Conservation (phyloP, 1,140 invertebrate genomes). For the Apis florea region DNA sequence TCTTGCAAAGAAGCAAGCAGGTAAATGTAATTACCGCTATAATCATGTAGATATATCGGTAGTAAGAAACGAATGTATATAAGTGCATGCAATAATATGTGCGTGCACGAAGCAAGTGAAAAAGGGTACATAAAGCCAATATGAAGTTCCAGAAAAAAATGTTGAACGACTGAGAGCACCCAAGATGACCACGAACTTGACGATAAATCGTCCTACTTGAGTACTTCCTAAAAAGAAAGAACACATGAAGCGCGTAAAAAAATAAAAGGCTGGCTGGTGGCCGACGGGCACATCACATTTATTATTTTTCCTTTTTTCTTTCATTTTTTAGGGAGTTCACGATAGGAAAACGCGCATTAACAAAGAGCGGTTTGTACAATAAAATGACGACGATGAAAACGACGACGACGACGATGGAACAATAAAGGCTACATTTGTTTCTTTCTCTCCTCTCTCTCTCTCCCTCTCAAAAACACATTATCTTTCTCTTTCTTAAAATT, state of each 20-base stretch:
- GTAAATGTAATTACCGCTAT: neutral
- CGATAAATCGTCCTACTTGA: slow-evolving; percentile 33
- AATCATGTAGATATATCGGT: neutral
- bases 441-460: slow-evolving; percentile 24
- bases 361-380: slow-evolving; percentile 26
- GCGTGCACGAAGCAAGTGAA: slow-evolving; percentile 41
- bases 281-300: slow-evolving; percentile 55
- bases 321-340: neutral
- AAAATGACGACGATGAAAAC: slow-evolving; percentile 43
- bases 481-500: slow-evolving; percentile 11
- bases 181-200: slow-evolving; percentile 20
- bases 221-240: slow-evolving; percentile 38
- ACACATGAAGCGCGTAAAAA: slow-evolving; percentile 50
- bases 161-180: neutral
- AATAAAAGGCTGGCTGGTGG: slow-evolving; percentile 70
- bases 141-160: slow-evolving; percentile 9
- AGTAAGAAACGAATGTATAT: neutral
- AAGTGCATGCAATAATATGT: slow-evolving; percentile 49
- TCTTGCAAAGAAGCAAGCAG: slow-evolving; percentile 24
- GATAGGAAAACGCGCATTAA: slow-evolving; percentile 30
- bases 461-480: slow-evolving; percentile 44
- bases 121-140: slow-evolving; percentile 12
- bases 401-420: slow-evolving; percentile 48
- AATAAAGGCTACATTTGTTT: slow-evolving; percentile 57
- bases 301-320: slow-evolving; percentile 30